phyloP scores from a whole-genome alignment of 2,797 vertebrate species.

The Rhabdophis nuchalis region DNA sequence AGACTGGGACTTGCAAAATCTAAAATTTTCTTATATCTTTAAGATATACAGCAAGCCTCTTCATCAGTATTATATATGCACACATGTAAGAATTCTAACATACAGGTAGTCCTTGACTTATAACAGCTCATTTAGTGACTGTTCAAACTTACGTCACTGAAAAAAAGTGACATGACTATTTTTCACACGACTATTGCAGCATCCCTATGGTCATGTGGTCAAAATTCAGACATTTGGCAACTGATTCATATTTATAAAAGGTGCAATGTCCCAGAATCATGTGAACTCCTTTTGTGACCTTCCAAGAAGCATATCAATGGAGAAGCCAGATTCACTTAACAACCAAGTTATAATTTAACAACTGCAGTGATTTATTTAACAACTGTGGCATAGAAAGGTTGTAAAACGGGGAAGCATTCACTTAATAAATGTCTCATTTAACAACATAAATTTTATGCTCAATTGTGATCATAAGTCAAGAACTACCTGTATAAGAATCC shows the following conservation, averaged over 20 bases:
- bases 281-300: neutral
- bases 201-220: neutral
- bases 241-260: neutral
- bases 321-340: neutral
- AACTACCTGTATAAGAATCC: neutral
- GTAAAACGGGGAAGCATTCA: neutral
- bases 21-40: neutral
- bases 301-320: neutral
- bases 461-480: no score
- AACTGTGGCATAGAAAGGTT: neutral
- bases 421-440: neutral
- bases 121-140: neutral
- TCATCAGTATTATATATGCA: neutral
- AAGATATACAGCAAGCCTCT: neutral
- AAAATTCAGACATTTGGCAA: neutral
- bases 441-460: no score
- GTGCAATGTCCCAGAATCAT: neutral
- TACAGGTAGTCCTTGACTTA: neutral
- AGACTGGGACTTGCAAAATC: neutral
- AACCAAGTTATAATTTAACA: neutral
- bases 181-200: neutral
- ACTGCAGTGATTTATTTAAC: neutral
- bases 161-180: neutral
- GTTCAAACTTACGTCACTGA: neutral
- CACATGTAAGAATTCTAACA: neutral